Base-by-base conservation (phyloP, 2,888 invertebrate genomes). In the Lepidochitona cinerea region DNA sequence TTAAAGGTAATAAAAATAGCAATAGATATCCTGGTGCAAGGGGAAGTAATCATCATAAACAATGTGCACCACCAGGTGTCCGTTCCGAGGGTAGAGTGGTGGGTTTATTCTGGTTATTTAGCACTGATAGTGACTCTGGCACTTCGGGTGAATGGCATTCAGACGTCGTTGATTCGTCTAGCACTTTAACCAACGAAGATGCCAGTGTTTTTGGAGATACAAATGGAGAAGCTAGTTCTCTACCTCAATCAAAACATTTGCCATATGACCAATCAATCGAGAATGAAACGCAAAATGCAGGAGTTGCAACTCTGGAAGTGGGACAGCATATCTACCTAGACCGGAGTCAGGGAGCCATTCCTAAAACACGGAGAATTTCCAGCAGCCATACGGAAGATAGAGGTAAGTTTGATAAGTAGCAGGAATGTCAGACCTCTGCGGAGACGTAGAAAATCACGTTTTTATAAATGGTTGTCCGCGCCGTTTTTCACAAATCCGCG, bases 41-140 rank as follows among this genome's bases (percentile, higher is more conserved):
- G n/a, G n/a, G n/a, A n/a, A n/a, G n/a, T n/a, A n/a, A n/a, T n/a
- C n/a, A 80, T 75, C 75, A 78, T 67, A 74, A 79, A 74, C 29
- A 69, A 23, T 64, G 72, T 72, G 23, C 23, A n/a, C 35, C 65
- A 41, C 52, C 33, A 7, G 23, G 64, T 74, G 68, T 41, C 75
- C 70, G 73, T 52, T 80, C 87, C 75, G 84, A 86, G 80, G 87
- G 85, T 64, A 94, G 93, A 85, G 88, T 93, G 54, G 91, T 93
- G 67, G 94, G 93, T 66, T 91, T 94, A 73, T 93, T 94, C 87
- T 93, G 93, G 93, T 90, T 94, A 68, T 94, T 94, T 88, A 93
- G 85, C 75, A 84, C 88, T 49, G 87, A 89, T 76, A 87, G 83
- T 70, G 89, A 89, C 68, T 85, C 88, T 1, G 37, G 59, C 9